phyloP scores from a whole-genome alignment of 2,113 vertebrate genomes.

The Erythrolamprus reginae region DNA sequence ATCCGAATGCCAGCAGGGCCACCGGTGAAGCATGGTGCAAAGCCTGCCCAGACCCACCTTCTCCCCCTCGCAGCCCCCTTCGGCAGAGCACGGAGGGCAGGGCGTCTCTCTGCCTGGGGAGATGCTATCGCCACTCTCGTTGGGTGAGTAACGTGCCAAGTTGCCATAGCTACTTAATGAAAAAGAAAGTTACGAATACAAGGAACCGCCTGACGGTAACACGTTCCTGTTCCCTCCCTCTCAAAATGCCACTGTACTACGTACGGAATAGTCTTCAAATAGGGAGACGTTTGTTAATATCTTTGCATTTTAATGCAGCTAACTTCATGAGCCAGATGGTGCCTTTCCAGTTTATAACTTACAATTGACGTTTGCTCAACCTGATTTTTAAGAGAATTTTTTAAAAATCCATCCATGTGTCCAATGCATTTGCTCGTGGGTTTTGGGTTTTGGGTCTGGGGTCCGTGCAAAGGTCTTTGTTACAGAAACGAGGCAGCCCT shows the following conservation, averaged over 20 bases:
- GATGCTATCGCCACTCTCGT: constrained; percentile 41
- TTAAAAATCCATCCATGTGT: no score
- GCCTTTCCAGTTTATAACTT: constrained; percentile 70
- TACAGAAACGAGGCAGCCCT: neutral
- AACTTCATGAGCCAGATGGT: constrained; percentile 68
- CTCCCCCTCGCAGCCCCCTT: neutral
- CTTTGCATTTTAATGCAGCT: constrained; percentile 25
- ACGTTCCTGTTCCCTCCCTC: neutral
- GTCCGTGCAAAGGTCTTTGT: neutral
- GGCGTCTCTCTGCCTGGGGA: neutral
- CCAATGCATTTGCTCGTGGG: neutral
- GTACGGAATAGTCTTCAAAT: constrained; percentile 24
- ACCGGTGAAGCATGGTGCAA: neutral
- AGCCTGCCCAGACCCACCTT: no score
- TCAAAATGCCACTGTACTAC: constrained; percentile 11
- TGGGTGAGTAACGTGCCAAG: constrained; percentile 31
- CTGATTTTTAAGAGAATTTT: constrained; percentile 56
- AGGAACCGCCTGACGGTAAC: constrained; percentile 16
- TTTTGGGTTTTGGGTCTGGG: neutral
- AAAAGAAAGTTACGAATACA: constrained; percentile 39
- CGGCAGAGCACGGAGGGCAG: neutral
- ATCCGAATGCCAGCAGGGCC: neutral
- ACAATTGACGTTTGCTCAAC: constrained; percentile 73
- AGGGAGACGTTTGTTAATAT: constrained; percentile 21
- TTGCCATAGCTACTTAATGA: constrained; percentile 39